Conservation (phyloP, 2,113 vertebrate genomes). For the Pygoscelis adeliae region DNA sequence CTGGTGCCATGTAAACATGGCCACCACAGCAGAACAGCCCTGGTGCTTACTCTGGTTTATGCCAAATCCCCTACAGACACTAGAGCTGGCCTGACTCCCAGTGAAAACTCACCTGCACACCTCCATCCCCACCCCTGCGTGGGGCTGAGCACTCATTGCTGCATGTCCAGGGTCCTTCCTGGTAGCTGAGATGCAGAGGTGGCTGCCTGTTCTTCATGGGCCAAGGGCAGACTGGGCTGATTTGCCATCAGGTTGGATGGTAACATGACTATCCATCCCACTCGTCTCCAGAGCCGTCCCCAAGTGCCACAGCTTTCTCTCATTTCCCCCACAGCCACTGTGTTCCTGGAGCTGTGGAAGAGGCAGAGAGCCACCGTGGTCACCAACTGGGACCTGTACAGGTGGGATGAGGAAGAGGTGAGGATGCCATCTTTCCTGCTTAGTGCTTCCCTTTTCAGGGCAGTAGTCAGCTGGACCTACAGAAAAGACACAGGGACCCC, state of each 20-base stretch:
- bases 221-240: not conserved
- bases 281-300: not conserved
- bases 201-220: not conserved
- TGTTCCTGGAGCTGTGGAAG: constrained; percentile 95
- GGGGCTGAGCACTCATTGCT: not conserved
- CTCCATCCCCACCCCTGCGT: not conserved
- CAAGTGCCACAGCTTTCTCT: not conserved
- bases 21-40: not conserved
- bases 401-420: constrained; percentile 93
- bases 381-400: constrained; percentile 82
- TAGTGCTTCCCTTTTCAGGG: fast-evolving
- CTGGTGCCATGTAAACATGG: fast-evolving
- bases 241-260: not conserved
- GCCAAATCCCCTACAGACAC: not conserved
- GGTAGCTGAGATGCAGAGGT: not conserved
- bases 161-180: not conserved
- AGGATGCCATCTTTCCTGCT: not conserved
- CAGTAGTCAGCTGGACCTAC: not conserved
- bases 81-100: not conserved
- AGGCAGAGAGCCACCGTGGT: constrained; percentile 78
- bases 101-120: not conserved
- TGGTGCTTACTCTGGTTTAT: not conserved
- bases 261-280: fast-evolving
- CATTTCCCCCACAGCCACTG: constrained; percentile 77
- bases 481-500: not conserved